A percentile compares a stretch with the other conserved stretches of the same genome.
These are phyloP conservation scores for Platorchestia sp. DNA, from an alignment of 1,140 invertebrate species.

Conservation along the genomic window DNA sequence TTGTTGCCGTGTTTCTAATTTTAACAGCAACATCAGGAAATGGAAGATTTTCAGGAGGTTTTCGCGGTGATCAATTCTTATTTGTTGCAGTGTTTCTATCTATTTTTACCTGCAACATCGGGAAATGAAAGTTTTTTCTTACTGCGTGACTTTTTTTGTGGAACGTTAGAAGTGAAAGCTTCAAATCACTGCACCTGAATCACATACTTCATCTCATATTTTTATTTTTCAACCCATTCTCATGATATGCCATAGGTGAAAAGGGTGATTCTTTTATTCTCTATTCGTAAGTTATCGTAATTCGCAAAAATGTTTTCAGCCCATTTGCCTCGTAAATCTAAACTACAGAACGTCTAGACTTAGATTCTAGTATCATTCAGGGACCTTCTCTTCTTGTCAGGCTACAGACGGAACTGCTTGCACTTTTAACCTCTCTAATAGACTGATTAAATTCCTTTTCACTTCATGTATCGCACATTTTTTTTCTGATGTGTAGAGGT, in stretches of 20 bases:
- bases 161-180: neutral
- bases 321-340: neutral
- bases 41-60: neutral
- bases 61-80: too few relatives aligned
- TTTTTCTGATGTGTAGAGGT: neutral
- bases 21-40: too few relatives aligned
- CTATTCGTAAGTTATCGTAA: neutral
- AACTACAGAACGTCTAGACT: neutral
- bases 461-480: neutral
- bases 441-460: conserved; percentile 46
- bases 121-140: neutral
- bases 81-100: too few relatives aligned
- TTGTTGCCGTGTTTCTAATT: too few relatives aligned
- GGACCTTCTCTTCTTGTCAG: neutral
- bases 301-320: neutral
- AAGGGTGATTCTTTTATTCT: neutral
- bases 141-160: neutral
- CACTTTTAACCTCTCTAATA: conserved; percentile 13
- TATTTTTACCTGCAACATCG: neutral
- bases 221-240: neutral
- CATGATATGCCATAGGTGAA: neutral
- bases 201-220: neutral
- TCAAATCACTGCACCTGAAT: neutral
- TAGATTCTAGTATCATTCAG: neutral
- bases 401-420: conserved; percentile 8